phyloP scores from a whole-genome alignment of 2,888 invertebrate species.

The Pherbina coryleti region DNA sequence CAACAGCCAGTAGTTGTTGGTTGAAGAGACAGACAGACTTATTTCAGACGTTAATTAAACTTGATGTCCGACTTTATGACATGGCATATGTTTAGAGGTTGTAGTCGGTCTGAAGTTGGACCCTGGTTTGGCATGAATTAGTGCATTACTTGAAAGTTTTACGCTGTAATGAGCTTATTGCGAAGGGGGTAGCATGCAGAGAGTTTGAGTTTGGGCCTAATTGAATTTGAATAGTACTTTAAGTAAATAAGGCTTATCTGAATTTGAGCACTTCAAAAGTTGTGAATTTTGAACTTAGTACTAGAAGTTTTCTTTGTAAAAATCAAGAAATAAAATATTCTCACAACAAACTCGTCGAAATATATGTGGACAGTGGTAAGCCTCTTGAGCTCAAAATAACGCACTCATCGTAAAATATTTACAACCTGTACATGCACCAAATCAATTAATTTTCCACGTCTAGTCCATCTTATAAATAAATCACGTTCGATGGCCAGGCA shows the following conservation, averaged over 20 bases:
- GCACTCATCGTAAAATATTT: too few relatives aligned
- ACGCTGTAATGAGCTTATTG: not conserved
- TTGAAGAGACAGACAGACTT: not conserved
- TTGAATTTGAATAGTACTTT: not conserved
- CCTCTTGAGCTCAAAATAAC: too few relatives aligned
- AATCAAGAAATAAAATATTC: not conserved
- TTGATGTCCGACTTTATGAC: conserved; percentile 45
- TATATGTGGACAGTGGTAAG: too few relatives aligned
- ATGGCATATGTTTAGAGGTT: not conserved
- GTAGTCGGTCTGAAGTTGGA: not conserved
- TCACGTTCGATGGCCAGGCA: conserved; percentile 12
- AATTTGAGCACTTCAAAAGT: not conserved
- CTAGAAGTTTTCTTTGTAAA: not conserved
- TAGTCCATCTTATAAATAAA: not conserved
- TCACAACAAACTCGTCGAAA: too few relatives aligned
- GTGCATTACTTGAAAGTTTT: not conserved
- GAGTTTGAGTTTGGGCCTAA: not conserved
- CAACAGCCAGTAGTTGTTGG: not conserved
- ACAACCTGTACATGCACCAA: not conserved
- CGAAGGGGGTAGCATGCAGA: not conserved
- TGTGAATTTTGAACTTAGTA: not conserved
- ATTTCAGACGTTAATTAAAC: conserved; percentile 51
- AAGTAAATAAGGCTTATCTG: not conserved
- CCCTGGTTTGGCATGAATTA: not conserved
- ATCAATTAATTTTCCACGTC: not conserved